Conservation (phyloP, 2,797 vertebrate genomes). For the Acanthiza pusilla region DNA sequence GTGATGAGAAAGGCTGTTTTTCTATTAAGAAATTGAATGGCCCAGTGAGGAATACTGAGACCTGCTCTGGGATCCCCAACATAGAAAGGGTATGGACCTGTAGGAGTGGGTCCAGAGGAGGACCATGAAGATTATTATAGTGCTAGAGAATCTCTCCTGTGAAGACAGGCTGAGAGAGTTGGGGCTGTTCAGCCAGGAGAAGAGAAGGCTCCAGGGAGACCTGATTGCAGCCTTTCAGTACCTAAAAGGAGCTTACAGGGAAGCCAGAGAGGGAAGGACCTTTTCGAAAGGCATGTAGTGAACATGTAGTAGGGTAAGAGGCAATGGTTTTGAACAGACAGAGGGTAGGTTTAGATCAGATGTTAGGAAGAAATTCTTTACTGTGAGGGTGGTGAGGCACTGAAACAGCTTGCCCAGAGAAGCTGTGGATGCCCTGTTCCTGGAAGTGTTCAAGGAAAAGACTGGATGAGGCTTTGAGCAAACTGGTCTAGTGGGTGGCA, state of each 20-base stretch:
- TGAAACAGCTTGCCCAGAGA: not conserved
- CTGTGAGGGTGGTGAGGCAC: not conserved
- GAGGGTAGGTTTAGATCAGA: not conserved
- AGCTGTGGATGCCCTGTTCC: too few relatives aligned
- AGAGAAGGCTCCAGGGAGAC: not conserved
- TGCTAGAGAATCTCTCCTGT: not conserved
- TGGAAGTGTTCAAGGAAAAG: not conserved
- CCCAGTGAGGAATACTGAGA: not conserved
- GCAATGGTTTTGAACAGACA: not conserved
- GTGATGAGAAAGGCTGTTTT: not conserved
- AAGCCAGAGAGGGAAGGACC: accelerated
- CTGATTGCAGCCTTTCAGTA: accelerated
- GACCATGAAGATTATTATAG: not conserved
- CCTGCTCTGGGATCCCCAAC: not conserved
- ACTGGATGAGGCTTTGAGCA: not conserved
- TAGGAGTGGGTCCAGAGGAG: not conserved
- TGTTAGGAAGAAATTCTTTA: not conserved
- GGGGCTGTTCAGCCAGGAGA: not conserved
- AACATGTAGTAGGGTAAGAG: not conserved
- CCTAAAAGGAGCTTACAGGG: not conserved
- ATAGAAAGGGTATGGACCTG: not conserved
- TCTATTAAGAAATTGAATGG: not conserved
- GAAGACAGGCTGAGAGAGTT: not conserved
- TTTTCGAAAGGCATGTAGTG: not conserved
- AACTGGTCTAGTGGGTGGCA: not conserved